phyloP scores from a whole-genome alignment of 2,797 vertebrate species.

The Brachyrhaphis roseni region DNA sequence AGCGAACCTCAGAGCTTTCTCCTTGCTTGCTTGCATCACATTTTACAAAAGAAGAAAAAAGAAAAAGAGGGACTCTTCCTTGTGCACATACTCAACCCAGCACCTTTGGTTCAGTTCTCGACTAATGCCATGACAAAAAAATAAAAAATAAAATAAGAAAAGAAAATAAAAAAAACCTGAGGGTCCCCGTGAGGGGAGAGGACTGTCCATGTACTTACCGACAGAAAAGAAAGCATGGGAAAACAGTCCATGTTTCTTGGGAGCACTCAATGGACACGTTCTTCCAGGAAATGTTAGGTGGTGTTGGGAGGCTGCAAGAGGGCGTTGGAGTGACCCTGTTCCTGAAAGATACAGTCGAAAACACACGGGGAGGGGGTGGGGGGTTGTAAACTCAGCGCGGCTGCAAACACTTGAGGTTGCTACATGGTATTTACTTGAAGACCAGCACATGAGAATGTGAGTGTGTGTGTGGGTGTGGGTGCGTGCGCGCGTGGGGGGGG shows the following conservation, averaged over 20 bases:
- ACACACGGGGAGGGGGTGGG: conserved; percentile 22
- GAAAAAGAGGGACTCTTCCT: conserved; percentile 22
- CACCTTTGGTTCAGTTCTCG: conserved; percentile 27
- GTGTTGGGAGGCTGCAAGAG: conserved; percentile 84
- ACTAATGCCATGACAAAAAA: conserved; percentile 17
- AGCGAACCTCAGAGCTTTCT: conserved; percentile 25
- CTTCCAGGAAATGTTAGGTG: conserved; percentile 89
- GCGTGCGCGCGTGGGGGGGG: conserved; percentile 19
- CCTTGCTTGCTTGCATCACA: not conserved
- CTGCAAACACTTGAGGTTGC: conserved; percentile 36
- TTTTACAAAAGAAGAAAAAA: conserved; percentile 15
- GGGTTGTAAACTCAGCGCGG: conserved; percentile 32
- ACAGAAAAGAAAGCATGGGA: conserved; percentile 98
- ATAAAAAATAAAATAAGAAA: conserved; percentile 8
- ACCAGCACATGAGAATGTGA: conserved; percentile 15
- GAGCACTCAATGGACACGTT: conserved; percentile 87
- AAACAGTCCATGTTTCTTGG: conserved; percentile 99
- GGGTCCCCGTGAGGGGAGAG: conserved; percentile 6
- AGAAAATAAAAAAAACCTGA: conserved; percentile 4
- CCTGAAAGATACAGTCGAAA: conserved; percentile 75
- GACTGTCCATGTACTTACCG: conserved; percentile 88
- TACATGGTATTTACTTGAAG: conserved; percentile 40
- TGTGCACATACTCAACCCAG: conserved; percentile 11
- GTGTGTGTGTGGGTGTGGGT: conserved; percentile 25
- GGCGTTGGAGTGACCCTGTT: conserved; percentile 87